Conservation (phyloP, 2,797 vertebrate species). For the Iguana delicatissima region DNA sequence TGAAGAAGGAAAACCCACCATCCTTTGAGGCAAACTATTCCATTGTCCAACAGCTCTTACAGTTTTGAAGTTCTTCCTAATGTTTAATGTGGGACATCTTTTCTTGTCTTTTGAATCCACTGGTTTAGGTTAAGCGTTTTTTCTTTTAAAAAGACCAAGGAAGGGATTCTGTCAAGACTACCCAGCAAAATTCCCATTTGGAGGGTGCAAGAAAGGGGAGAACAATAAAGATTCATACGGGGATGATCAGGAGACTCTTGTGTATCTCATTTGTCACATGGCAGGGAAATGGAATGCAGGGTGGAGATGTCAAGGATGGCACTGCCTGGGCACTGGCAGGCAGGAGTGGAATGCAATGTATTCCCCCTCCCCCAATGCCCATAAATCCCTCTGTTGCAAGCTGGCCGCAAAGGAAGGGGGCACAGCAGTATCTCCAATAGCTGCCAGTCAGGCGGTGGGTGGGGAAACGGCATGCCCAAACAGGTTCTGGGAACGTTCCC, state of each 20-base stretch:
- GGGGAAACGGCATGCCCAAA: constrained; percentile 18
- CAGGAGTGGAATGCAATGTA: background rate
- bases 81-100: no score
- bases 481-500: background rate
- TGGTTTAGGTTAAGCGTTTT: no score
- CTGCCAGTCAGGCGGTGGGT: constrained; percentile 25
- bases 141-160: background rate
- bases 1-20: no score
- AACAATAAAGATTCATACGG: fast-evolving
- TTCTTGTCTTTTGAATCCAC: no score
- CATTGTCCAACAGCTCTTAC: no score
- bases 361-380: background rate
- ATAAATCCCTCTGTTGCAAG: constrained; percentile 37
- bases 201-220: no score
- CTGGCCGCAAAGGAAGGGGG: background rate
- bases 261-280: background rate
- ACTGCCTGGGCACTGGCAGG: constrained; percentile 1
- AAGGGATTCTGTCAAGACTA: background rate
- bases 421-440: background rate
- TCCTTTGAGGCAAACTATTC: no score
- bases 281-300: background rate
- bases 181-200: background rate
- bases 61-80: no score
- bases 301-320: background rate
- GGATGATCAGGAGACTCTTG: background rate